These are phyloP conservation scores for Columba janthina DNA, from an alignment of 2,113 vertebrate genomes.

Conservation along the genomic window DNA sequence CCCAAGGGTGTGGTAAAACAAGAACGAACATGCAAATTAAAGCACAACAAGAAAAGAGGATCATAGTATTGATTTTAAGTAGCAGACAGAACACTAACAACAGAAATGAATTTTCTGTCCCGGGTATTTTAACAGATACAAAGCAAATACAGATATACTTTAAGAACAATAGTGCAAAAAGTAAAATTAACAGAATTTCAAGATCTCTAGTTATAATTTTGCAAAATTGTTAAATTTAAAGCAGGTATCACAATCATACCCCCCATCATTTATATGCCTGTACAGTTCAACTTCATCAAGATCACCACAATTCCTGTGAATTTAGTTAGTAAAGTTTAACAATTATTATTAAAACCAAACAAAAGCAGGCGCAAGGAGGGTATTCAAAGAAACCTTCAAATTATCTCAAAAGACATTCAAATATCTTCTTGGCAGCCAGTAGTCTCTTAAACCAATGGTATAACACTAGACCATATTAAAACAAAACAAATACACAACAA, in stretches of 20 bases:
- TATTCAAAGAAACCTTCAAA: background rate
- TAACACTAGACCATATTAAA: background rate
- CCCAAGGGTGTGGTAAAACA: conserved; percentile 16
- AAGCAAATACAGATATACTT: background rate
- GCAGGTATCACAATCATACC: background rate
- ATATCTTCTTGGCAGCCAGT: background rate
- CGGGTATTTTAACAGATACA: background rate
- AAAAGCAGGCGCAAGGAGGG: background rate
- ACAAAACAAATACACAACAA: background rate
- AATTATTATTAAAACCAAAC: background rate
- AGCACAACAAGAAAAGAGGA: background rate
- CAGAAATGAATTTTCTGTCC: background rate
- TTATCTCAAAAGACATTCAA: background rate
- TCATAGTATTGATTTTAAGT: background rate
- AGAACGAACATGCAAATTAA: conserved; percentile 19
- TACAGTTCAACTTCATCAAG: background rate
- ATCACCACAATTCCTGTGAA: background rate
- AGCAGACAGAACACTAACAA: background rate
- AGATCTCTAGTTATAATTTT: background rate
- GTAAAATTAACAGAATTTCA: background rate
- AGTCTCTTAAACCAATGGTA: background rate
- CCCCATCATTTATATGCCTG: background rate
- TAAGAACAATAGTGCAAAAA: background rate
- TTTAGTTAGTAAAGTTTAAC: background rate
- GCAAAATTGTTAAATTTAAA: background rate